These are phyloP conservation scores for Bothrops alternatus DNA, from an alignment of 2,797 vertebrate genomes.

Conservation along the genomic window DNA sequence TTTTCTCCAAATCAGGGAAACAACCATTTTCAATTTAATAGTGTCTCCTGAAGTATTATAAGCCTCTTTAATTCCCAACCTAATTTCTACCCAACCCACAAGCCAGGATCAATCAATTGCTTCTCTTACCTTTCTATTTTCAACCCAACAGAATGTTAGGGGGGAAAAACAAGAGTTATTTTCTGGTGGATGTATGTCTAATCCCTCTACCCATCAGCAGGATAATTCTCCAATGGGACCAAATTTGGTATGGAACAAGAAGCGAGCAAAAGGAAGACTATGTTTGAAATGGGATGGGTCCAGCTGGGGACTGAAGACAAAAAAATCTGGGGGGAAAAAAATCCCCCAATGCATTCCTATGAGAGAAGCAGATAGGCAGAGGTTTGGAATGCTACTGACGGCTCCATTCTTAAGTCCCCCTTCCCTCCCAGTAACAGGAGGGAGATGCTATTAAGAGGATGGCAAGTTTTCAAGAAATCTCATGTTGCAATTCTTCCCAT, in stretches of 20 bases:
- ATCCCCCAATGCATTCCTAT: neutral
- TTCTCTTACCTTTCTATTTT: neutral
- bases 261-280: neutral
- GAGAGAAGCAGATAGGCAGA: neutral
- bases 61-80: neutral
- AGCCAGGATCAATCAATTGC: neutral
- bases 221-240: neutral
- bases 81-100: neutral
- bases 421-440: neutral
- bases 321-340: rapidly evolving
- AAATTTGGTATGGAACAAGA: neutral
- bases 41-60: neutral
- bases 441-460: neutral
- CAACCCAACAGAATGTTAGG: neutral
- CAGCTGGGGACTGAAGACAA: neutral
- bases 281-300: neutral
- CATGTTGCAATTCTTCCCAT: neutral
- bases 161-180: neutral
- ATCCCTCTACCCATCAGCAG: neutral
- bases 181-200: neutral
- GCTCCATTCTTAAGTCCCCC: neutral
- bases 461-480: neutral
- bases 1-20: neutral
- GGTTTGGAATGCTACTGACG: neutral
- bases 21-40: neutral